Evolutionary conservation across 2,888 invertebrate species (phyloP).

Genomic region (Rotaria sp.): DNA sequence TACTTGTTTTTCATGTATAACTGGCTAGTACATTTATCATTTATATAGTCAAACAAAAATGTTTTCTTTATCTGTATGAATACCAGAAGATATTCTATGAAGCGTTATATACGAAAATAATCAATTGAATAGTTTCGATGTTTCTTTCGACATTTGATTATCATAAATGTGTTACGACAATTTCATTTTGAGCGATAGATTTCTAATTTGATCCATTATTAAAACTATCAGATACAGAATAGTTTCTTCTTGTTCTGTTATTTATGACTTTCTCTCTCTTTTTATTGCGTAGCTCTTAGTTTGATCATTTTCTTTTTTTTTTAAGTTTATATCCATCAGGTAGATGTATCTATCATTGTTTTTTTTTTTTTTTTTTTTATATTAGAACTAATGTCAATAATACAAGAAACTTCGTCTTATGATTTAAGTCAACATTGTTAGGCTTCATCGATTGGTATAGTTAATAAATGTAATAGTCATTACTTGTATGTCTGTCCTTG

Average conservation of each 20-base stretch:
- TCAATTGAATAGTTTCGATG: not conserved
- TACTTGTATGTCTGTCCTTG: not conserved
- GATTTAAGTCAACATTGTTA: not conserved
- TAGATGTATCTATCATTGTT: no score
- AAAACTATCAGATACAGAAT: not conserved
- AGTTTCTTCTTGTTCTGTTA: not conserved
- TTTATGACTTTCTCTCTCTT: no score
- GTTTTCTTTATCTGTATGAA: not conserved
- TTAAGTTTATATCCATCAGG: no score
- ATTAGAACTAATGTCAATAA: not conserved
- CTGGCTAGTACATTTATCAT: no score
- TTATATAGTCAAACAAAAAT: not conserved
- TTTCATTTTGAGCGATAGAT: not conserved
- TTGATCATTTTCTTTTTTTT: no score
- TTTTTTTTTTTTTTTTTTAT: not conserved
- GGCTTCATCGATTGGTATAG: not conserved
- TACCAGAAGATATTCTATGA: not conserved
- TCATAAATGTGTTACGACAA: not conserved
- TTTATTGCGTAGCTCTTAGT: no score
- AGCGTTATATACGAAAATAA: not conserved
- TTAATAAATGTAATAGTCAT: slow-evolving; percentile 1
- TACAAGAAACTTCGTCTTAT: not conserved
- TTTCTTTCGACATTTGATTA: not conserved
- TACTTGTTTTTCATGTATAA: no score
- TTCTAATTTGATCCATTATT: not conserved